Conservation (phyloP, 35 echinoderm and acorn worm species). For the Chiridota heheva region DNA sequence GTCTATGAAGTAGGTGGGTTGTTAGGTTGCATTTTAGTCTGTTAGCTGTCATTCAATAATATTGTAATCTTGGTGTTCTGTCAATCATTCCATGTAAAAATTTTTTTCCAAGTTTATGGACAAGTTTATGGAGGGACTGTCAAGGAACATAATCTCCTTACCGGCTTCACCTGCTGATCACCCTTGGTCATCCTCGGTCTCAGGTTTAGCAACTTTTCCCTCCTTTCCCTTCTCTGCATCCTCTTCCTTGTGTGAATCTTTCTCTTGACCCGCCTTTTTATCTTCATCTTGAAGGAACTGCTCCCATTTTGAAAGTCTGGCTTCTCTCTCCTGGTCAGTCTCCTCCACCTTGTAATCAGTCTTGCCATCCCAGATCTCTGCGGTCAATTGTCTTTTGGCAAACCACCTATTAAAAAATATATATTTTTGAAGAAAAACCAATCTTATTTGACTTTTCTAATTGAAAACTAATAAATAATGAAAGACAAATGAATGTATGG, state of each 20-base stretch:
- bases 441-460: not conserved
- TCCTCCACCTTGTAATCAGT: slow-evolving; percentile 97
- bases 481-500: not conserved
- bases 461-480: not conserved
- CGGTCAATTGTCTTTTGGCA: slow-evolving; percentile 70
- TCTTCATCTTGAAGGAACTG: slow-evolving; percentile 76
- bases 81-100: no score
- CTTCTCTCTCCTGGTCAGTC: slow-evolving; percentile 87
- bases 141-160: no score
- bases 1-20: no score
- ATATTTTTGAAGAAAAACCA: not conserved
- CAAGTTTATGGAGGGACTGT: no score
- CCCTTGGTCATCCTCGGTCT: not conserved
- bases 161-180: no score
- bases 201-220: not conserved
- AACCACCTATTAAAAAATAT: slow-evolving; percentile 72
- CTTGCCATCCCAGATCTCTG: slow-evolving; percentile 74
- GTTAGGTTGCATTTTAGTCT: no score
- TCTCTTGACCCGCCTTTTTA: not conserved
- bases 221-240: slow-evolving; percentile 15
- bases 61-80: no score
- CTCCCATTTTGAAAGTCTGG: slow-evolving; percentile 81
- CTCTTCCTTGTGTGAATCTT: not conserved
- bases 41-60: no score
- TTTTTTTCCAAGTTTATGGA: no score